Evolutionary conservation across 2,797 vertebrate genomes (phyloP).

Genomic region (Danio choprae): DNA sequence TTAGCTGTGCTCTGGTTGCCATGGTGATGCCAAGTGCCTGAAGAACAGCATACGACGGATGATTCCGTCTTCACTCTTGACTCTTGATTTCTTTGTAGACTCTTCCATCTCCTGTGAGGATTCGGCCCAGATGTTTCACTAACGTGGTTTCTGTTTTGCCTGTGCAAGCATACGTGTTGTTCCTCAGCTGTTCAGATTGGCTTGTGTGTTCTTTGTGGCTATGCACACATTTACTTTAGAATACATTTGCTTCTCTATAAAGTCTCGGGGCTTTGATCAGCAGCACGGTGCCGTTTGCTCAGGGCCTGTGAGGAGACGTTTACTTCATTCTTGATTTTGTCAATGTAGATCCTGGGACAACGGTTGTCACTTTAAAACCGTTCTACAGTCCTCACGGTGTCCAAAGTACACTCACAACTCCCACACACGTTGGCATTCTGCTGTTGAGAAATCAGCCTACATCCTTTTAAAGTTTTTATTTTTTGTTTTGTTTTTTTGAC

Average conservation of each 20-base stretch:
- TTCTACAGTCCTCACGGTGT: slow-evolving; percentile 32
- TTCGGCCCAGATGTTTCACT: slow-evolving; percentile 36
- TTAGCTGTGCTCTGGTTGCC: slow-evolving; percentile 40
- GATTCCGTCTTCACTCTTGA: slow-evolving; percentile 28
- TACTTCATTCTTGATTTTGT: slow-evolving; percentile 26
- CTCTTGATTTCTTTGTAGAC: slow-evolving; percentile 43
- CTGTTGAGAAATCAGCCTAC: slow-evolving; percentile 38
- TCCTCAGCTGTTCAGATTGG: slow-evolving; percentile 24
- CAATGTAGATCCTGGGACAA: slow-evolving; percentile 31
- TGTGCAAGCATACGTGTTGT: slow-evolving; percentile 26
- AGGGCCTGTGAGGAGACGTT: slow-evolving; percentile 11
- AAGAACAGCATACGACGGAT: slow-evolving; percentile 27
- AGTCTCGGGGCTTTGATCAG: slow-evolving; percentile 35
- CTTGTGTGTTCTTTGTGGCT: slow-evolving; percentile 26
- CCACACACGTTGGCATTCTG: slow-evolving; percentile 26
- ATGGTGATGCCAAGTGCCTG: slow-evolving; percentile 21
- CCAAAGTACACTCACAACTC: slow-evolving; percentile 31
- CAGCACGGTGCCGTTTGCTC: slow-evolving; percentile 21
- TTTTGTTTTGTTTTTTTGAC: background rate
- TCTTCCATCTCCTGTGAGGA: slow-evolving; percentile 16
- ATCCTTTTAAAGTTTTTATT: slow-evolving; percentile 27
- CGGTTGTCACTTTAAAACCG: slow-evolving; percentile 29
- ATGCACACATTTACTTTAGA: slow-evolving; percentile 48
- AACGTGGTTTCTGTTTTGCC: slow-evolving; percentile 13
- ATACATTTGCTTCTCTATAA: slow-evolving; percentile 36